A percentile compares a stretch with the other conserved stretches of the same genome.
These are phyloP conservation scores for Idaea dimidiata DNA, from an alignment of 2,888 invertebrate species.

Conservation along the genomic window DNA sequence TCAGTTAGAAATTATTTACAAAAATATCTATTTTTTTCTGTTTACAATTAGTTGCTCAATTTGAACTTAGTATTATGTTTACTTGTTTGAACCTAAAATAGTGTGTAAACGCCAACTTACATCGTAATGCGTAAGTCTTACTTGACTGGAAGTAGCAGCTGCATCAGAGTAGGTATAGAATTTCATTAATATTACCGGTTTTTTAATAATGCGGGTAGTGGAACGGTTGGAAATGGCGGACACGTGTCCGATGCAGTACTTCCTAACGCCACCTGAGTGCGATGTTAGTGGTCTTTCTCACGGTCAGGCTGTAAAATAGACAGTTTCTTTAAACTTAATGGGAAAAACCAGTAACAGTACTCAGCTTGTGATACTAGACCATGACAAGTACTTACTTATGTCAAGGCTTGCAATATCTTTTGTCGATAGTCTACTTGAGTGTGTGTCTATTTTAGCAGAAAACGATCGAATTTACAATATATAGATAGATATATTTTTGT, in stretches of 20 bases:
- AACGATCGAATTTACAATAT: too few relatives aligned
- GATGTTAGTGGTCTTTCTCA: slow-evolving; percentile 60
- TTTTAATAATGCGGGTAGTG: slow-evolving; percentile 71
- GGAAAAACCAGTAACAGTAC: slow-evolving; percentile 56
- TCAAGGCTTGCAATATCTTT: slow-evolving; percentile 9
- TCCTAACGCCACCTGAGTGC: slow-evolving; percentile 63
- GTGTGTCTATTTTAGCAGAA: too few relatives aligned
- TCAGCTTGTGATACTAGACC: slow-evolving; percentile 37
- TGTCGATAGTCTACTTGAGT: background rate
- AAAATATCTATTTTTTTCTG: too few relatives aligned
- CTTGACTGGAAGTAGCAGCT: slow-evolving; percentile 60
- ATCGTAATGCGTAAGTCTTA: slow-evolving; percentile 1
- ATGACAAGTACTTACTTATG: slow-evolving; percentile 22
- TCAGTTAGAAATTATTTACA: too few relatives aligned
- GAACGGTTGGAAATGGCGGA: slow-evolving; percentile 57
- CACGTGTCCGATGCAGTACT: slow-evolving; percentile 67
- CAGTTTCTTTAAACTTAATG: slow-evolving; percentile 59
- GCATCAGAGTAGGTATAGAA: slow-evolving; percentile 56
- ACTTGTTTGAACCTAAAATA: slow-evolving; percentile 1
- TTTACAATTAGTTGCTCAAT: background rate
- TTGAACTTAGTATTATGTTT: background rate
- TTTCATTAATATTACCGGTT: slow-evolving; percentile 76
- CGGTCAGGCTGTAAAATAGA: slow-evolving; percentile 53
- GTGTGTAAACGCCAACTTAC: background rate
- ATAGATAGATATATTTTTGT: too few relatives aligned